Percentiles rank a stretch among this genome's conserved stretches.
Evolutionary conservation across 2,888 invertebrate species (phyloP).

Genomic region (Phytoseiulus persimilis): DNA sequence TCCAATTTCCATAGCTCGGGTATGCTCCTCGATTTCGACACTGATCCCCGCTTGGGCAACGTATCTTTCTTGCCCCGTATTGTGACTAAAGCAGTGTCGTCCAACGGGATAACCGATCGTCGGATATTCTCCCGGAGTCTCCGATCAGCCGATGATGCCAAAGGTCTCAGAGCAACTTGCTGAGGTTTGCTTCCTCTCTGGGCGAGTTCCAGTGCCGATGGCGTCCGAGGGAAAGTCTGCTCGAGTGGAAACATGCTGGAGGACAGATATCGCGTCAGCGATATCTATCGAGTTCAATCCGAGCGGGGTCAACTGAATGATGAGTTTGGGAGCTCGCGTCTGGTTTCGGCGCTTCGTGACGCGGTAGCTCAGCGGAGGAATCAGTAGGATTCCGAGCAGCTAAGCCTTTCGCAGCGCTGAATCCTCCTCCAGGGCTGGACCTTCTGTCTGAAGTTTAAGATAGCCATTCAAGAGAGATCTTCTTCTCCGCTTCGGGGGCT

Average conservation of each 20-base stretch:
- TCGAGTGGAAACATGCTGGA: neutral
- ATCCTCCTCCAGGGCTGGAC: too few species aligned
- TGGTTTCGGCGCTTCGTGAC: too few species aligned
- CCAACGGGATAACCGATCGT: neutral
- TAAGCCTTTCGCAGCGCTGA: too few species aligned
- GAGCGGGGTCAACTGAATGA: neutral
- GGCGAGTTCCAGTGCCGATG: neutral
- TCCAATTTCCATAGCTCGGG: conserved; percentile 16
- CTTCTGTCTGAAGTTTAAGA: too few species aligned
- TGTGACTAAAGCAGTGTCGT: neutral
- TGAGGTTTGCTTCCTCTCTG: neutral
- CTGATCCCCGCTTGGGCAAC: neutral
- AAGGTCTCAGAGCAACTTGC: neutral
- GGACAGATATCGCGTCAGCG: neutral
- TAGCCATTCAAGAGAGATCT: too few species aligned
- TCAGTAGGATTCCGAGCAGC: too few species aligned
- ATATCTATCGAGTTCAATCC: neutral
- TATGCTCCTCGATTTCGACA: neutral
- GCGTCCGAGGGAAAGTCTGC: neutral
- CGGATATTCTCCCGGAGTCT: neutral
- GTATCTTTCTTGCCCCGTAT: neutral
- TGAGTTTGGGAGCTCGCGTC: too few species aligned
- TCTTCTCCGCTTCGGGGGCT: too few species aligned
- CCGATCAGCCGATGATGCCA: neutral
- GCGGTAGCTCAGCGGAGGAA: too few species aligned